phyloP scores from a whole-genome alignment of 2,888 invertebrate genomes.

The Pecten maximus region DNA sequence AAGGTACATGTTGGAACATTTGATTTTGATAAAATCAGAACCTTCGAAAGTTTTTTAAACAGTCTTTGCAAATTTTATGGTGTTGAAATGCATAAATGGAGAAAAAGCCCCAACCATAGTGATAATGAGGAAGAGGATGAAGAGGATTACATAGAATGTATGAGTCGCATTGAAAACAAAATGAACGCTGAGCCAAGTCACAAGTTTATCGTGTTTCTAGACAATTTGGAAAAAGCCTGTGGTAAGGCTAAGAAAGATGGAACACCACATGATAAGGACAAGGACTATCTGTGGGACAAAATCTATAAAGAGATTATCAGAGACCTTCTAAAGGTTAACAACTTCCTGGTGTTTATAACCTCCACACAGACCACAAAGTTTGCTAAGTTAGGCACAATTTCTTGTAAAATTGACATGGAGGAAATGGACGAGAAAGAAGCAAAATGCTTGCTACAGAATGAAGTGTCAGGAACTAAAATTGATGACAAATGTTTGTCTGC shows the following conservation, averaged over 20 bases:
- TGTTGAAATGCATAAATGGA: conserved; percentile 33
- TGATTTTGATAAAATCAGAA: conserved; percentile 33
- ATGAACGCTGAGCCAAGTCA: background rate
- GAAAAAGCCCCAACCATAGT: background rate
- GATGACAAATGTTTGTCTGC: background rate
- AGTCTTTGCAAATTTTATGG: conserved; percentile 28
- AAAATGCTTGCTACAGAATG: background rate
- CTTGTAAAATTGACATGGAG: background rate
- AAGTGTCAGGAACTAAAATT: background rate
- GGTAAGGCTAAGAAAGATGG: conserved; percentile 39
- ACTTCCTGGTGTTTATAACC: conserved; percentile 36
- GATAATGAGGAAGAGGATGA: background rate
- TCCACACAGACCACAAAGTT: conserved; percentile 39
- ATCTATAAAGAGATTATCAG: conserved; percentile 37
- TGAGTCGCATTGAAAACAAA: background rate
- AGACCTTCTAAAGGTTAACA: background rate
- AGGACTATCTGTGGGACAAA: conserved; percentile 39
- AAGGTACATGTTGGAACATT: background rate
- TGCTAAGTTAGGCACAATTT: background rate
- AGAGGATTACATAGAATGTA: background rate
- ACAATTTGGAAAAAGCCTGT: conserved; percentile 42
- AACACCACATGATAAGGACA: background rate
- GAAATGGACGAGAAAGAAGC: background rate
- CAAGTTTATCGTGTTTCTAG: conserved; percentile 38
- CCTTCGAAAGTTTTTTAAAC: conserved; percentile 28